Conservation (phyloP, 2,797 vertebrate species). For the Myotis planiceps region DNA sequence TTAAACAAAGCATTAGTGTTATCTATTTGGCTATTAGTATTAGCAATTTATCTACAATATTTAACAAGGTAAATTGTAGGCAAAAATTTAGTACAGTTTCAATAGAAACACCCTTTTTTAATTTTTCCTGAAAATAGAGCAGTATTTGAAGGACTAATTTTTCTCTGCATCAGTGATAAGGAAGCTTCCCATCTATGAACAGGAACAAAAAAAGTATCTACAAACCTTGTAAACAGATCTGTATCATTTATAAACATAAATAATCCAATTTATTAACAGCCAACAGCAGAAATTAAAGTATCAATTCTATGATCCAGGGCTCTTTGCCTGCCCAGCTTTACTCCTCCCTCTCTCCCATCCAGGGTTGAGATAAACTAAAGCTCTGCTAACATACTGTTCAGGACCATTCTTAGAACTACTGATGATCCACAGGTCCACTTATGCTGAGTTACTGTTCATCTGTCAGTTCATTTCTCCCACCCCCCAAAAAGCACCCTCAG, state of each 20-base stretch:
- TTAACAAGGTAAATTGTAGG: conserved; percentile 99
- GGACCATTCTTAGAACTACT: conserved; percentile 89
- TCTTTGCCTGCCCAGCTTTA: conserved; percentile 84
- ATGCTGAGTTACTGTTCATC: conserved; percentile 91
- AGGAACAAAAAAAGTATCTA: conserved; percentile 99
- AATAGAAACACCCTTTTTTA: conserved; percentile 96
- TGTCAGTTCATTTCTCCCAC: conserved; percentile 91
- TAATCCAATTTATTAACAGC: conserved; percentile 99
- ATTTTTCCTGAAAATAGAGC: conserved; percentile 99
- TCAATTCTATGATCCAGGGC: conserved; percentile 94
- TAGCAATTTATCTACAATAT: conserved; percentile 99
- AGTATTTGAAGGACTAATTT: conserved; percentile 98
- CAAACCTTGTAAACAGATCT: conserved; percentile 99
- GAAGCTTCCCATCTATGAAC: conserved; percentile 99
- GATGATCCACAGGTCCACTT: conserved; percentile 95
- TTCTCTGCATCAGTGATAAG: conserved; percentile 96
- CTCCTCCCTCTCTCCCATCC: conserved; percentile 87
- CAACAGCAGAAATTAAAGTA: conserved; percentile 97
- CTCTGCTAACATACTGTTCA: conserved; percentile 91
- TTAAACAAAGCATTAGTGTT: conserved; percentile 97
- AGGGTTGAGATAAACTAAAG: conserved; percentile 91
- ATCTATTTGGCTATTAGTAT: conserved; percentile 99
- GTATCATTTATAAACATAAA: conserved; percentile 99
- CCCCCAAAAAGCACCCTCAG: conserved; percentile 91
- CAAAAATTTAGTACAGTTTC: conserved; percentile 99